These are phyloP conservation scores for Cyanoramphus novaezelandiae DNA, from an alignment of 2,113 vertebrate species.

Conservation along the genomic window DNA sequence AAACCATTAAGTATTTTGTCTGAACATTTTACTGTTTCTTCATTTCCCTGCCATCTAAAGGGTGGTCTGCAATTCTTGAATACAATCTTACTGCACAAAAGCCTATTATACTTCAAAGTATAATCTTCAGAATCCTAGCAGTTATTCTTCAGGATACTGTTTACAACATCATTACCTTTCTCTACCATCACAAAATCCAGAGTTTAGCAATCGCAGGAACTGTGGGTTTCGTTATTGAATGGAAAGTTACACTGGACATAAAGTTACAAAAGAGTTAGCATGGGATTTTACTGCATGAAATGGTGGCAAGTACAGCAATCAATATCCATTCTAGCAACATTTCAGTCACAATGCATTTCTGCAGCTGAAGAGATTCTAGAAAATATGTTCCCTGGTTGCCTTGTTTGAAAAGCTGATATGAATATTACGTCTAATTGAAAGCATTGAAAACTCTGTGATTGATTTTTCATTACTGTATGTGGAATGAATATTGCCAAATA, in stretches of 20 bases:
- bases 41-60: neutral
- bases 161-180: neutral
- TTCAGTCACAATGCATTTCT: neutral
- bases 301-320: neutral
- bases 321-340: neutral
- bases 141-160: neutral
- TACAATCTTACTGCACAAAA: neutral
- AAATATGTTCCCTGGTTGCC: neutral
- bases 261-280: neutral
- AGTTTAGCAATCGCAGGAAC: neutral
- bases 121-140: neutral
- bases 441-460: neutral
- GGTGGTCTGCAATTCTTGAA: neutral
- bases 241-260: neutral
- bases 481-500: neutral
- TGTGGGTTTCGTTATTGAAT: neutral
- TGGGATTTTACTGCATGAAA: neutral
- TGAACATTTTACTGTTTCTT: neutral
- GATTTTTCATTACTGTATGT: conserved; percentile 19
- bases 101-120: neutral
- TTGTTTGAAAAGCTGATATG: neutral
- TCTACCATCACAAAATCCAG: neutral
- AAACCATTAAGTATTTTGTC: neutral
- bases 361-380: neutral
- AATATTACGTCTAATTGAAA: conserved; percentile 4